Conservation (phyloP, 2,113 vertebrate genomes). For the Fulmarus glacialis region DNA sequence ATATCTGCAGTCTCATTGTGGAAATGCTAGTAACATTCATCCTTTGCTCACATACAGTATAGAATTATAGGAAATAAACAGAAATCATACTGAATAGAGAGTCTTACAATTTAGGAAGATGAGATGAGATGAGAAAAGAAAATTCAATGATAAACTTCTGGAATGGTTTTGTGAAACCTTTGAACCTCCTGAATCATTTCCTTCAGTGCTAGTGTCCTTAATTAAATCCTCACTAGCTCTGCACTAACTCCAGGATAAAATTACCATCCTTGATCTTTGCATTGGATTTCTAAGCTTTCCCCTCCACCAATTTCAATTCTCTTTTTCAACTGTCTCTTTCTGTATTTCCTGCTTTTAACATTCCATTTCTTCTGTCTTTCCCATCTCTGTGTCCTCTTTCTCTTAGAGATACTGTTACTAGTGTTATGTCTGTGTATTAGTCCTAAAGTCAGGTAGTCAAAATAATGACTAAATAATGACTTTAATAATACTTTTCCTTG, state of each 20-base stretch:
- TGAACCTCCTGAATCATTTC: not conserved
- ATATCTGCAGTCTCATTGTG: conserved; percentile 15
- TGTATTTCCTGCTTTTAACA: not conserved
- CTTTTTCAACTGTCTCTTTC: not conserved
- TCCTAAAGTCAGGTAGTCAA: not conserved
- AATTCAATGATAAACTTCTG: not conserved
- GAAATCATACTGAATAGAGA: not conserved
- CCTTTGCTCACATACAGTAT: not conserved
- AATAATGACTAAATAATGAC: not conserved
- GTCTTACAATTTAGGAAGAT: not conserved
- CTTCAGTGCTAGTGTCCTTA: not conserved
- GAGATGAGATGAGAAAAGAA: not conserved
- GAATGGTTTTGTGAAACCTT: not conserved
- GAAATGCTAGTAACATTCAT: not conserved
- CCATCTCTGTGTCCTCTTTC: not conserved
- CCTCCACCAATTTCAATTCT: not conserved
- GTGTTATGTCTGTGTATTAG: not conserved
- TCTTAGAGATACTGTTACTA: not conserved
- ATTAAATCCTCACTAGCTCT: not conserved
- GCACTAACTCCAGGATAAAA: not conserved
- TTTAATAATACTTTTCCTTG: not conserved
- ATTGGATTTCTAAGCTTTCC: not conserved
- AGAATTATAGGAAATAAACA: conserved; percentile 23
- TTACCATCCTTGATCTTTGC: not conserved
- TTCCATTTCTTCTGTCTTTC: not conserved